These are phyloP conservation scores for Periophthalmodon schlosseri DNA, from an alignment of 2,113 vertebrate species.

Conservation along the genomic window DNA sequence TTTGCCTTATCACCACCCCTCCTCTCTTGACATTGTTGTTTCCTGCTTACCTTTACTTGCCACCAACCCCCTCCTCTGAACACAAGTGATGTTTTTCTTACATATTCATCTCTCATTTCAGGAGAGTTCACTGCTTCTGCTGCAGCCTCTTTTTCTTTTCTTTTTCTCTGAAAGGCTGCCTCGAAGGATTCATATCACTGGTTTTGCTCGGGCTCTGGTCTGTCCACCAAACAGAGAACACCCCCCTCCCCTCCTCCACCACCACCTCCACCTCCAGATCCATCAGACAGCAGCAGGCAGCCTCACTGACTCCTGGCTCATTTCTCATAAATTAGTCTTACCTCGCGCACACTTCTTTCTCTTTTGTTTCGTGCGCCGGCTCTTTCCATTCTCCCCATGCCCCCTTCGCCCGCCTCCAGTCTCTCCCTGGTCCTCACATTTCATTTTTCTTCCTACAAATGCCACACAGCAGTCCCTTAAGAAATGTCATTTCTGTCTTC, in stretches of 20 bases:
- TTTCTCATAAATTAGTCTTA: constrained; percentile 75
- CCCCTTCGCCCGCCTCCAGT: constrained; percentile 66
- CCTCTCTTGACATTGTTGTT: constrained; percentile 44
- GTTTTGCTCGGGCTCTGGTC: constrained; percentile 40
- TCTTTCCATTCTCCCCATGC: constrained; percentile 73
- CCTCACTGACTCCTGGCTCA: constrained; percentile 61
- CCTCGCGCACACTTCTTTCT: constrained; percentile 68
- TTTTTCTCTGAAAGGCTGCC: constrained; percentile 49
- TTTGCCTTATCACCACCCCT: constrained; percentile 44
- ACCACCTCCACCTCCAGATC: constrained; percentile 51
- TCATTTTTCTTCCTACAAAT: constrained; percentile 75
- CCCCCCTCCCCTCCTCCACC: constrained; percentile 10
- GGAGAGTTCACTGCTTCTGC: constrained; percentile 50
- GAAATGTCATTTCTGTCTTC: constrained; percentile 76
- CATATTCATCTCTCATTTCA: constrained; percentile 62
- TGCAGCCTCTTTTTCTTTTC: constrained; percentile 1
- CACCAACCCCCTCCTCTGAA: constrained; percentile 54
- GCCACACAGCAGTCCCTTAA: constrained; percentile 75
- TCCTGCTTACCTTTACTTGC: constrained; percentile 56
- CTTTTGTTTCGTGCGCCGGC: constrained; percentile 69
- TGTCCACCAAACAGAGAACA: constrained; percentile 53
- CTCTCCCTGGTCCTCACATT: constrained; percentile 73
- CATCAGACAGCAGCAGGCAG: constrained; percentile 66
- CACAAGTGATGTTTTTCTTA: constrained; percentile 49
- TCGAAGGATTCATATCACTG: constrained; percentile 65